A percentile compares a stretch with the other conserved stretches of the same genome.
phyloP scores from a whole-genome alignment of 2,888 invertebrate genomes.

The Chrysolina americana region DNA sequence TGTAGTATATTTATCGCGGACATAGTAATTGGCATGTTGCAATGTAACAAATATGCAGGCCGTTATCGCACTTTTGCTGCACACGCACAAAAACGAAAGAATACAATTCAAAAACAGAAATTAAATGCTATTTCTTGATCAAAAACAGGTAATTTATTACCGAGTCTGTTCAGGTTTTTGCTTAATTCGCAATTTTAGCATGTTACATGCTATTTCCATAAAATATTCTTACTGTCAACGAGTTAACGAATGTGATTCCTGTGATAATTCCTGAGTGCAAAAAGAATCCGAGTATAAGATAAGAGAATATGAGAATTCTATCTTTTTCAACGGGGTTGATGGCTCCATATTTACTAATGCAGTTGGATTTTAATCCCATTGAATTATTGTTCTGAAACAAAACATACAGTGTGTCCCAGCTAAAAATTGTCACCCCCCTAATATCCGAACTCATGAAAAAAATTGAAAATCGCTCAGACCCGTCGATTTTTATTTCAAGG shows the following conservation, averaged over 20 bases:
- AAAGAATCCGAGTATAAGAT: conserved; percentile 16
- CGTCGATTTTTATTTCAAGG: too few relatives aligned
- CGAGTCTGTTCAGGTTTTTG: conserved; percentile 53
- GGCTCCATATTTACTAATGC: not conserved
- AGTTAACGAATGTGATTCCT: conserved; percentile 54
- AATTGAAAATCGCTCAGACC: too few relatives aligned
- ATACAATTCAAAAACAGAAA: conserved; percentile 44
- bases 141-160: conserved; percentile 53
- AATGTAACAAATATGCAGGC: conserved; percentile 48
- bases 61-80: conserved; percentile 46
- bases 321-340: conserved; percentile 22
- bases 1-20: conserved; percentile 41
- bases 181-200: conserved; percentile 52
- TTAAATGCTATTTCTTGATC: conserved; percentile 55
- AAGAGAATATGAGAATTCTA: conserved; percentile 21
- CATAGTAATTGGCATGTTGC: conserved; percentile 44
- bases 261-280: conserved; percentile 29
- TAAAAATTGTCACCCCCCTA: too few relatives aligned
- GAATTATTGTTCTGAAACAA: too few relatives aligned
- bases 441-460: too few relatives aligned
- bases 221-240: conserved; percentile 55
- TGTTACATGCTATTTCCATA: conserved; percentile 53
- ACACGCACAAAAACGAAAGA: conserved; percentile 54
- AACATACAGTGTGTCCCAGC: too few relatives aligned
- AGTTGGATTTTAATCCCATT: not conserved